These are phyloP conservation scores for Pleuronectes platessa DNA, from an alignment of 2,113 vertebrate genomes.

Conservation along the genomic window DNA sequence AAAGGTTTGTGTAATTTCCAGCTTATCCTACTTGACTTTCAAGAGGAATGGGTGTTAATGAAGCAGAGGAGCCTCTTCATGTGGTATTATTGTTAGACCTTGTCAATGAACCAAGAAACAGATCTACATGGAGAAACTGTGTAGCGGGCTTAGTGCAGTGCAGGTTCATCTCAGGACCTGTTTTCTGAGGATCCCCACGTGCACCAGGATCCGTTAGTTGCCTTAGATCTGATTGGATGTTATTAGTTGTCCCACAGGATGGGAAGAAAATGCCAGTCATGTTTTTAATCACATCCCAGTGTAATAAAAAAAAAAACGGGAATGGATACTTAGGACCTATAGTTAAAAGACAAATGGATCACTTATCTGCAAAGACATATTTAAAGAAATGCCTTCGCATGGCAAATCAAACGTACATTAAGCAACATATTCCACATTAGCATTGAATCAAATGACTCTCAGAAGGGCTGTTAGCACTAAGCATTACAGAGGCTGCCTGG, in stretches of 20 bases:
- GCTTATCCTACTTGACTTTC: slow-evolving; percentile 76
- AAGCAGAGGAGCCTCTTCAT: slow-evolving; percentile 63
- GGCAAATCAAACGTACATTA: not conserved
- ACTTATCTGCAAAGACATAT: not conserved
- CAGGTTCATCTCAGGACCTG: not conserved
- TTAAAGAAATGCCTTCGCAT: not conserved
- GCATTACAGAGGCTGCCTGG: slow-evolving; percentile 9
- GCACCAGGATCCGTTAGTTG: not conserved
- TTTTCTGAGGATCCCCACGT: not conserved
- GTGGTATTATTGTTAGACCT: slow-evolving; percentile 59
- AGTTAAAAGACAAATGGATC: not conserved
- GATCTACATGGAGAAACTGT: slow-evolving; percentile 43
- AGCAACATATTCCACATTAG: not conserved
- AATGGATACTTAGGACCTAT: not conserved
- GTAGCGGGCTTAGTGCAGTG: slow-evolving; percentile 23
- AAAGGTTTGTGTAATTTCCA: slow-evolving; percentile 74
- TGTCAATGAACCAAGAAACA: slow-evolving; percentile 48
- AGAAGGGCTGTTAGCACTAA: not conserved
- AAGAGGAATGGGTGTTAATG: slow-evolving; percentile 71
- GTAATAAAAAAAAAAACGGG: not conserved
- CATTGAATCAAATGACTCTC: slow-evolving; percentile 1
- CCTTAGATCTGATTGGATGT: not conserved
- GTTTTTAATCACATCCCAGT: slow-evolving; percentile 7
- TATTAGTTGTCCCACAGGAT: not conserved
- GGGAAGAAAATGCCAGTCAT: not conserved